Base-by-base conservation (phyloP, 64 coral and sea anemone species). In the Montipora sp. region DNA sequence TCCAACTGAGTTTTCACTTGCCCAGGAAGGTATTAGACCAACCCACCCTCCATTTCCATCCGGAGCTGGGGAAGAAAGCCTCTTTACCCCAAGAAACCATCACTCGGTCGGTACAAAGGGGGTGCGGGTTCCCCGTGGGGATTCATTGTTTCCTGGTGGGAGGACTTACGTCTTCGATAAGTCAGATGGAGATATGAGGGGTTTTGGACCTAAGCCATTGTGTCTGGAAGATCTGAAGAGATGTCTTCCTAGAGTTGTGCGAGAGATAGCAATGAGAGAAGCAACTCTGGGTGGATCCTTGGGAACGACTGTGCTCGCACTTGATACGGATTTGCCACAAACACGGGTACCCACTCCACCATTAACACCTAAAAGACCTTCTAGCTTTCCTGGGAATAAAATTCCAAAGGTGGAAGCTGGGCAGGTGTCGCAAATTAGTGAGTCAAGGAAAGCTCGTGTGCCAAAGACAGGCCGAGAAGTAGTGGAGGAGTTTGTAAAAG, bases 401-500 rank as follows among this genome's bases (percentile, higher is more conserved):
- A 87, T 48, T 48, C 77, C 82, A 77, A 88, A 50, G 20, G 57
- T 16, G 10, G 87, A 71, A 50, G 19, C 67, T 84, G 83, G 45
- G 15, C 16, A n/a, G 43, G 13, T 80, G 8, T 14, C 69, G 1
- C 80, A 93, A 68, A 73, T 83, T 20, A 19, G 73, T 16, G 89
- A 89, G 47, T 72, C 78, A 18, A 90, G 77, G 59, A 94, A 89
- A 74, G 79, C 59, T 71, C 59, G 59, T 6, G 24, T 74, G 51
- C 76, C 69, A 48, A 92, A 68, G 77, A 99, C 91, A 55, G 98
- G 98, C 18, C 90, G 89, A 79, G 98, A 99, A 83, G 89, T 99
- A 49, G 94, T 96, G 53, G 92, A 99, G 78, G 55, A 68, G 51
- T 99, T 94, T 90, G 91, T 96, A 0, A 99, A 99, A 73, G 95